Base-by-base conservation (phyloP, 2,797 vertebrate species). In the Poecilia velifera region DNA sequence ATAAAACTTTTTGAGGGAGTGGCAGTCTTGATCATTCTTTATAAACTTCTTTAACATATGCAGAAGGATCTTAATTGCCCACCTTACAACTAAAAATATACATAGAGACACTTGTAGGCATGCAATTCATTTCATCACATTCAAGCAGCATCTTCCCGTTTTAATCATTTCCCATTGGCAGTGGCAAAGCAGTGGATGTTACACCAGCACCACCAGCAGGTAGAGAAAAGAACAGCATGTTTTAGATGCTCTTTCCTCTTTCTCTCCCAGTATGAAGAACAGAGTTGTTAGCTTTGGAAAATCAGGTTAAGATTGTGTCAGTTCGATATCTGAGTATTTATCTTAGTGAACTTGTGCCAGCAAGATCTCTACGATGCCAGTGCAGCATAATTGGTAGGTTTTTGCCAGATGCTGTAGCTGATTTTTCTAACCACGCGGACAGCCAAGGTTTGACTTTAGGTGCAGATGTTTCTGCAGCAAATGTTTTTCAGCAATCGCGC, bases 131-230 rank as follows among this genome's bases (percentile, higher is more conserved):
- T 90, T 89, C 84, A 91, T 93, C 92, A 90, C 91, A 93, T 91
- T 84, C 84, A 84, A 93, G 84, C 82, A 82, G 28, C 57, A 55
- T 85, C 81, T 85, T 76, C 75, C 45, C 4, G 59, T 78, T 86
- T 86, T 79, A 76, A 75, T 47, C 73, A 80, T 47, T 72, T 83
- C 84, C 73, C 73, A 46, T 0, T 72, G 79, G 76, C 74, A 62
- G 72, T 79, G 9, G 57, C n/a, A 45, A 31, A 73, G 76, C 39
- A 0, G 87, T 83, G 62, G 85, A 84, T 87, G 92, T 85, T 86
- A 91, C 96, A 93, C 90, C 83, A 96, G 94, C 93, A 86, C 95
- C 96, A 93, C 94, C 96, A 95, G 92, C 88, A 93, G 96, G 95
- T 46, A 0, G 77, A 86, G 22, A 20, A 8, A 47, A 45, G 82